Percentiles rank a stretch among this genome's conserved stretches.
Conservation (phyloP, 2,113 vertebrate genomes). For the Dasyprocta punctata region DNA sequence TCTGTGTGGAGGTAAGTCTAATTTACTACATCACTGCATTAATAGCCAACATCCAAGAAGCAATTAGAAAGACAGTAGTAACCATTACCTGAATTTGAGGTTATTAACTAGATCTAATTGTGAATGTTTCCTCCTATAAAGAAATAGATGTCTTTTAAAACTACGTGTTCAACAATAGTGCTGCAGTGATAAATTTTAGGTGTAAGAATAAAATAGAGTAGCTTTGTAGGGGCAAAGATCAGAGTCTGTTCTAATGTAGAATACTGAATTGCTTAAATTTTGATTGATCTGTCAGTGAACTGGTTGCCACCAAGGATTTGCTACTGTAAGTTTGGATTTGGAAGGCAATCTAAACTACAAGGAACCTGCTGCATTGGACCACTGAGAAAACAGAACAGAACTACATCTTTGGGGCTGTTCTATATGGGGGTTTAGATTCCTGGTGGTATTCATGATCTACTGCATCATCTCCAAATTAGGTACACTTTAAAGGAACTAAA, state of each 20-base stretch:
- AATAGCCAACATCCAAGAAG: not conserved
- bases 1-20: not conserved
- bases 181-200: not conserved
- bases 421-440: not conserved
- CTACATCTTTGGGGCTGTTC: not conserved
- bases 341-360: not conserved
- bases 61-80: not conserved
- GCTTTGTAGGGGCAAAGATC: not conserved
- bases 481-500: not conserved
- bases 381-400: not conserved
- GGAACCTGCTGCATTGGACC: not conserved
- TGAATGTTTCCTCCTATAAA: slow-evolving; percentile 39
- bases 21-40: not conserved
- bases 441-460: not conserved
- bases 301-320: not conserved
- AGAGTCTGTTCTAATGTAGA: not conserved
- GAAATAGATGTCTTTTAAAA: not conserved
- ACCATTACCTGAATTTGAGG: not conserved
- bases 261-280: not conserved
- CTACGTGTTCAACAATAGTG: not conserved
- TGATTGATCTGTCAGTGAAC: not conserved
- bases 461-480: not conserved
- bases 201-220: not conserved
- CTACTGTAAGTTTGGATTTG: slow-evolving; percentile 6
- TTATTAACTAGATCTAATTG: not conserved